Evolutionary conservation across 2,113 vertebrate species (phyloP).

Genomic region (Malurus melanocephalus): DNA sequence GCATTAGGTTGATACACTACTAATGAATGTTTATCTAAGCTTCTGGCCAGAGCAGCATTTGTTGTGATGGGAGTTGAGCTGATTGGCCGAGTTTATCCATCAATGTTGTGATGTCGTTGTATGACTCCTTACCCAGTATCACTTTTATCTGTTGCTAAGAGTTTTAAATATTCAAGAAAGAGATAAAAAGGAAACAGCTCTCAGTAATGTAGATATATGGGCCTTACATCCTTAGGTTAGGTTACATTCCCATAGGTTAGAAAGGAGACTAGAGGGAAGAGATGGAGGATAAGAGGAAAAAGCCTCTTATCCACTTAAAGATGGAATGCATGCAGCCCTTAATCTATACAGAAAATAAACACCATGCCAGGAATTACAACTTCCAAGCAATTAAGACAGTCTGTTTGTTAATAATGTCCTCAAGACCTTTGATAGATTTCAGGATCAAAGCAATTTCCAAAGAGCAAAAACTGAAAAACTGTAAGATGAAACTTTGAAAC

Average conservation of each 20-base stretch:
- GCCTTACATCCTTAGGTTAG: background rate
- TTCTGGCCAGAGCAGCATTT: background rate
- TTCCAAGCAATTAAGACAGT: background rate
- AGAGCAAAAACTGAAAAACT: background rate
- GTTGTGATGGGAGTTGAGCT: background rate
- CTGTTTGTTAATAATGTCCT: background rate
- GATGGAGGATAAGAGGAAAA: background rate
- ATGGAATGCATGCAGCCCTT: background rate
- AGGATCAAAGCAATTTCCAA: background rate
- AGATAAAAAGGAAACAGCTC: background rate
- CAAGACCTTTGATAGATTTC: background rate
- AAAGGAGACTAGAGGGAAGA: background rate
- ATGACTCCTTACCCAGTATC: background rate
- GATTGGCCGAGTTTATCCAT: background rate
- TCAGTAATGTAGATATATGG: background rate
- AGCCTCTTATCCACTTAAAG: background rate
- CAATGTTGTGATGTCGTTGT: background rate
- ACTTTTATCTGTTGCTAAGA: background rate
- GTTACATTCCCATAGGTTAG: background rate
- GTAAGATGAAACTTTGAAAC: background rate
- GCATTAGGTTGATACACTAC: background rate
- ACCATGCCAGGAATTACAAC: background rate
- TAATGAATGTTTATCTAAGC: background rate
- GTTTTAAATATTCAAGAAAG: background rate
- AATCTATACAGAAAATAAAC: background rate